Conservation (phyloP, 2,797 vertebrate species). For the Gobionotothen gibberifrons region DNA sequence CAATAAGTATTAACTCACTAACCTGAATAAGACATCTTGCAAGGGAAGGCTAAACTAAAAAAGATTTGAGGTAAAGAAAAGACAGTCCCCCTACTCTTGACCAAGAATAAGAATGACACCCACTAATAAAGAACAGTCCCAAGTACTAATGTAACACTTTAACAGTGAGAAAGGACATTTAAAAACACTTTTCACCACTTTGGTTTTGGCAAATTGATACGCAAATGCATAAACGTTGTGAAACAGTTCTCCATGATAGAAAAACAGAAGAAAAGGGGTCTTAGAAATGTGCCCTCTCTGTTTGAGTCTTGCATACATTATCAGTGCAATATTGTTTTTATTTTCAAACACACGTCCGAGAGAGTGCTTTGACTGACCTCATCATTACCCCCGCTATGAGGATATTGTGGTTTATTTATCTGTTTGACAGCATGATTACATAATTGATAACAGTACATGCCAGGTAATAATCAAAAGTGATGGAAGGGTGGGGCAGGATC, state of each 20-base stretch:
- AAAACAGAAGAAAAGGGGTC: neutral
- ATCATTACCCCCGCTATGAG: neutral
- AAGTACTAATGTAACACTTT: conserved; percentile 12
- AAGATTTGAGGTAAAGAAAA: neutral
- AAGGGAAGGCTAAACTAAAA: neutral
- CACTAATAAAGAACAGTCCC: neutral
- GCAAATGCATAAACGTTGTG: neutral
- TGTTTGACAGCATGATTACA: too few species aligned
- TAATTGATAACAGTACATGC: too few species aligned
- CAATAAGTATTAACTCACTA: neutral
- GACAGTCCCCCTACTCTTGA: neutral
- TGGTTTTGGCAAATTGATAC: conserved; percentile 42
- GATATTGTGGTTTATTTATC: too few species aligned
- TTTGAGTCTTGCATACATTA: conserved; percentile 40
- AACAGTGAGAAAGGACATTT: conserved; percentile 16
- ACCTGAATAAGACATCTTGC: neutral
- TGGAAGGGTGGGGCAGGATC: too few species aligned
- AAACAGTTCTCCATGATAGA: conserved; percentile 12
- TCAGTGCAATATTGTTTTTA: conserved; percentile 57
- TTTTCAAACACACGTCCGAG: conserved; percentile 14
- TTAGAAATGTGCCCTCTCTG: conserved; percentile 32
- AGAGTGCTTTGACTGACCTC: conserved; percentile 21
- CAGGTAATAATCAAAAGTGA: too few species aligned
- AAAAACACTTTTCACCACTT: conserved; percentile 23
- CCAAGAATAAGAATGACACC: neutral